phyloP scores from a whole-genome alignment of 2,888 invertebrate genomes.

The Hypomecis atomaria region DNA sequence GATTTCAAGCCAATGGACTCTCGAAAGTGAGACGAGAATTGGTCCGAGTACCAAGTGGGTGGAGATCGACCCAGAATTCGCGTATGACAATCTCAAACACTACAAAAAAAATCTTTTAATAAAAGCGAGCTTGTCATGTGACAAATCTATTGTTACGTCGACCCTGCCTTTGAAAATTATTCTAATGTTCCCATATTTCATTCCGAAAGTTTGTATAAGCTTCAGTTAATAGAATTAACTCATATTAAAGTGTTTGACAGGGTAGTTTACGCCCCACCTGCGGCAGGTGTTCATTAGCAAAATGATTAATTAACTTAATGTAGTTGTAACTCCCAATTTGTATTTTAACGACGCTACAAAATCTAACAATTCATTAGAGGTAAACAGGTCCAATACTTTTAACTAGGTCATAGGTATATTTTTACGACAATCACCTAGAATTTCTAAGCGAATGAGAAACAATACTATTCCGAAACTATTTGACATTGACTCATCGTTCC shows the following conservation, averaged over 20 bases:
- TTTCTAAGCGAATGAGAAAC: conserved; percentile 43
- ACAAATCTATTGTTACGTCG: conserved; percentile 19
- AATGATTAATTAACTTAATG: conserved; percentile 46
- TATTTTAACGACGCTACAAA: conserved; percentile 5
- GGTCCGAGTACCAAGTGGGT: conserved; percentile 40
- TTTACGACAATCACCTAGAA: neutral
- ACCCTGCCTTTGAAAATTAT: conserved; percentile 3
- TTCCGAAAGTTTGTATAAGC: neutral
- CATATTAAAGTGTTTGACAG: conserved; percentile 50
- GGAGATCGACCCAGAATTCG: conserved; percentile 39
- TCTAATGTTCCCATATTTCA: conserved; percentile 9
- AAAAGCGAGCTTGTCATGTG: conserved; percentile 5
- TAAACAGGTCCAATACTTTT: too few relatives aligned
- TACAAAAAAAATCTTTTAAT: conserved; percentile 16
- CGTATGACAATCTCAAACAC: conserved; percentile 26
- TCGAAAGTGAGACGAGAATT: conserved; percentile 34
- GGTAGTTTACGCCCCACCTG: conserved; percentile 53
- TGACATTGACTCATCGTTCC: conserved; percentile 61
- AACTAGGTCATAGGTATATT: neutral
- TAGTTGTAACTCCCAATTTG: conserved; percentile 10
- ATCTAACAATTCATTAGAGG: neutral
- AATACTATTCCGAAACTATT: conserved; percentile 55
- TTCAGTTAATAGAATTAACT: conserved; percentile 42
- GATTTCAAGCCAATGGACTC: conserved; percentile 37
- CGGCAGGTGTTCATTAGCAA: conserved; percentile 59